These are phyloP conservation scores for Meleagris gallopavo DNA, from an alignment of 2,113 vertebrate genomes.

Conservation along the genomic window DNA sequence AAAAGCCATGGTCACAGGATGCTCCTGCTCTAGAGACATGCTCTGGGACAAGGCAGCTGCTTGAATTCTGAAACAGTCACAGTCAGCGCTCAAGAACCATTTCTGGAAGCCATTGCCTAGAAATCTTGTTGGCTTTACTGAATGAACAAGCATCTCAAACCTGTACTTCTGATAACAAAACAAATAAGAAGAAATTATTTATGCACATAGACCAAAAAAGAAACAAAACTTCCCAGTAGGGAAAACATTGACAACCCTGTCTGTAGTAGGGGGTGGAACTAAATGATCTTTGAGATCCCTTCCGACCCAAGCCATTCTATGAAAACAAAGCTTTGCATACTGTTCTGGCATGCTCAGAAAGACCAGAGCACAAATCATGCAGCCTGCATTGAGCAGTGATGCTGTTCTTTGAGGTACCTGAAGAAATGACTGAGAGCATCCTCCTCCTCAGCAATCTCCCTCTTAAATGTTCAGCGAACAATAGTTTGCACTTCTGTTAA, in stretches of 20 bases:
- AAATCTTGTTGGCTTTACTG: neutral
- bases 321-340: neutral
- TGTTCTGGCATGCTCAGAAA: neutral
- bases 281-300: too few species aligned
- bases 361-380: neutral
- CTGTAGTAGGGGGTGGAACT: too few species aligned
- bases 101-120: neutral
- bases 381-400: neutral
- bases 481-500: neutral
- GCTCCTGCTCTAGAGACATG: neutral
- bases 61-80: accelerated
- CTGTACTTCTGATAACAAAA: neutral
- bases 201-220: neutral
- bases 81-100: neutral
- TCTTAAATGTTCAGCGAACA: neutral
- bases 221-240: too few species aligned
- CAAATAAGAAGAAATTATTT: neutral
- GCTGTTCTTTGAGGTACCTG: neutral
- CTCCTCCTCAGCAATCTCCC: neutral
- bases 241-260: too few species aligned
- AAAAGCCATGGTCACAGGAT: accelerated
- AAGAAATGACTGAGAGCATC: neutral
- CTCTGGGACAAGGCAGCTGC: neutral
- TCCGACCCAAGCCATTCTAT: too few species aligned
- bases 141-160: neutral